Evolutionary conservation across 2,113 vertebrate genomes (phyloP).

Genomic region (Pangasianodon gigas): DNA sequence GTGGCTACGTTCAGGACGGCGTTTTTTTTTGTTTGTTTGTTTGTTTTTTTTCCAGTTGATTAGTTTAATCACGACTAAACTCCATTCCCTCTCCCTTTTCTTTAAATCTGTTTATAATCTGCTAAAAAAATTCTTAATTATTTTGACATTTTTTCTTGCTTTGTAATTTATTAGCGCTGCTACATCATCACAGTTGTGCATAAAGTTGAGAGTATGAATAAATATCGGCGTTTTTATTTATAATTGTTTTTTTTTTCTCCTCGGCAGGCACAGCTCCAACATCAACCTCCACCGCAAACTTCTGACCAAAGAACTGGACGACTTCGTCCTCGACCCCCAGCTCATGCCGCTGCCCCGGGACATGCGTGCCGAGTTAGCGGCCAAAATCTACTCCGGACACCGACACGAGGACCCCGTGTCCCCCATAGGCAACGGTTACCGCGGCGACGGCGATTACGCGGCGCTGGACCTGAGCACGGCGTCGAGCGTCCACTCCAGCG

Average conservation of each 20-base stretch:
- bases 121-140: neutral
- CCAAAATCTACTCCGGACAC: slow-evolving; percentile 94
- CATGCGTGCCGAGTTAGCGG: slow-evolving; percentile 92
- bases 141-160: neutral
- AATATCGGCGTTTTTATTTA: neutral
- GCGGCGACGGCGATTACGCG: slow-evolving; percentile 90
- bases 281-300: slow-evolving; percentile 99
- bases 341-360: slow-evolving; percentile 92
- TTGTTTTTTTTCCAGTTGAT: neutral
- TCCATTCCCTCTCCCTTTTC: neutral
- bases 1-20: neutral
- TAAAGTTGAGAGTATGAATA: neutral
- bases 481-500: slow-evolving; percentile 93
- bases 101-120: neutral
- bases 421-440: slow-evolving; percentile 85
- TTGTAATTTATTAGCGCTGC: neutral
- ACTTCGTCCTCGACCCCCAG: slow-evolving; percentile 96
- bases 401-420: slow-evolving; percentile 81
- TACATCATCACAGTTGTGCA: neutral
- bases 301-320: slow-evolving; percentile 99
- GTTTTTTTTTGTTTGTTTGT: neutral
- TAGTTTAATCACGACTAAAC: neutral
- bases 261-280: slow-evolving; percentile 96
- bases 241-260: slow-evolving; percentile 7
- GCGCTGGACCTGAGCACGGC: slow-evolving; percentile 97